Evolutionary conservation across 2,113 vertebrate species (phyloP), one percentile per base, ranked within the genome.

Genomic region (Upupa epops): DNA sequence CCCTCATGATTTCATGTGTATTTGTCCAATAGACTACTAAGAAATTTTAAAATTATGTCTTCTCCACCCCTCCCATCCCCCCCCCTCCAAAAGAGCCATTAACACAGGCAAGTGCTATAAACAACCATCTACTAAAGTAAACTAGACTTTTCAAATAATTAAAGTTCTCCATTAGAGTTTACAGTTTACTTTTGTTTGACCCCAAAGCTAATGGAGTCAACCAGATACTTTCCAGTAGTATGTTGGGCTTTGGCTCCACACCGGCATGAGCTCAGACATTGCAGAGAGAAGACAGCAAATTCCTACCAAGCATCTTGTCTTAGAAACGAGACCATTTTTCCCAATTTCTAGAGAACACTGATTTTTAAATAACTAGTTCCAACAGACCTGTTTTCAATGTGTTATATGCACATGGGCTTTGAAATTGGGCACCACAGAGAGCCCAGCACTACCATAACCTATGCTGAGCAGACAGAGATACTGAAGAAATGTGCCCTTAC

Each of bases 131-230:
- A 31, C 71, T 92, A 96, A 93, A 93, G 93, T 94, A 96, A 96
- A 96, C 93, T 48, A 61, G 59, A 59, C 81, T 87, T 89, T 75
- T 92, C 90, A 90, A 83, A 85, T 93, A 92, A 89, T 82, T 90
- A 71, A 84, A 90, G 74, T 25, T 59, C 89, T 95, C 83, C 88
- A 86, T 84, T 95, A 93, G 86, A 94, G 83, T 94, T 96, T 95
- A 86, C 73, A 89, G 83, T 95, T 96, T 93, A 93, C 90, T 96
- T 96, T 92, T 66, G 24, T 61, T 76, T 95, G 95, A 95, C 91
- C 81, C 46, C 74, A 83, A 85, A 73, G 89, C 82, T 96, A 96
- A 94, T 84, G 88, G 92, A 96, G 86, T 28, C 90, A 92, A 1
- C 51, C 15, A 0, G 83, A 94, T 86, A 72, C 51, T 56, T 88